Evolutionary conservation across 2,113 vertebrate species (phyloP).

Genomic region (Oryctolagus cuniculus): DNA sequence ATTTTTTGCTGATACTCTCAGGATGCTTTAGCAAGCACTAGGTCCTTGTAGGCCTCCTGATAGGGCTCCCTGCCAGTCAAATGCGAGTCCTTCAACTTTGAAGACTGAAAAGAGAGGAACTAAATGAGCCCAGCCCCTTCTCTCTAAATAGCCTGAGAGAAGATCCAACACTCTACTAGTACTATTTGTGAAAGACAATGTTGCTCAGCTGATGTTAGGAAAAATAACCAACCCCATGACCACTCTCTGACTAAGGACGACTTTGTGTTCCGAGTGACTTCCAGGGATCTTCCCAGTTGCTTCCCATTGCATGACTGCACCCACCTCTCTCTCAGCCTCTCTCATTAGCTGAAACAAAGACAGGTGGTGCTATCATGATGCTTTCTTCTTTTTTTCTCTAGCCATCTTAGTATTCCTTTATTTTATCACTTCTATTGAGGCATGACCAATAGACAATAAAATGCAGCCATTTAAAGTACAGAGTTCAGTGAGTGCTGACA

Average conservation of each 20-base stretch:
- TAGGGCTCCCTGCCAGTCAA: background rate
- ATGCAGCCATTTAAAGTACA: background rate
- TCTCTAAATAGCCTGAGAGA: background rate
- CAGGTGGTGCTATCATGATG: background rate
- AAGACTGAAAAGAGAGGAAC: background rate
- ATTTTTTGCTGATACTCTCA: background rate
- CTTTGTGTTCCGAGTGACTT: background rate
- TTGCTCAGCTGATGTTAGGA: background rate
- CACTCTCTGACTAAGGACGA: background rate
- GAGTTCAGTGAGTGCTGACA: constrained; percentile 7
- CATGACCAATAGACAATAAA: background rate
- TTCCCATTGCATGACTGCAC: background rate
- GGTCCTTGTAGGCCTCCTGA: background rate
- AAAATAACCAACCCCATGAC: background rate
- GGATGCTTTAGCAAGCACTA: background rate
- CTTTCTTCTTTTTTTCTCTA: background rate
- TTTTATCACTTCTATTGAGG: background rate
- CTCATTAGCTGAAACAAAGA: background rate
- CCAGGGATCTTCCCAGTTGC: background rate
- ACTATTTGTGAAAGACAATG: background rate
- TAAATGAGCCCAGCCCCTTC: background rate
- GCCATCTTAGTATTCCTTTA: background rate
- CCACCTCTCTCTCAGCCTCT: background rate
- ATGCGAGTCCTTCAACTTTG: background rate
- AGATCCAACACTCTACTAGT: background rate